phyloP scores from a whole-genome alignment of 1,140 invertebrate species.

The Trachymyrmex septentrionalis region DNA sequence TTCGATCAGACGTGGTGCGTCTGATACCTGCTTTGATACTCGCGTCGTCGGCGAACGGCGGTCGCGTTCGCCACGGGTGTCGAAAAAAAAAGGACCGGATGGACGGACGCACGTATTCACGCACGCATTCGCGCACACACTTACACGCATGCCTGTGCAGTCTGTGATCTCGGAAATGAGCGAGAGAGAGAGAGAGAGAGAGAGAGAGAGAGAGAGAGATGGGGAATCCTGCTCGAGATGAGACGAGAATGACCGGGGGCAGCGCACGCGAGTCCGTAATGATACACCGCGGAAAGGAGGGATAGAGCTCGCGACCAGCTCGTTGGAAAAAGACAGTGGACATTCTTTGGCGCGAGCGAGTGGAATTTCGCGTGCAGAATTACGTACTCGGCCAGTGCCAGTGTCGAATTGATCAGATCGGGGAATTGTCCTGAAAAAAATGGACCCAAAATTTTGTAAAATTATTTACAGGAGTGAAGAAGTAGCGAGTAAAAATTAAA shows the following conservation, averaged over 20 bases:
- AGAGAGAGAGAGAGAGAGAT: conserved; percentile 50
- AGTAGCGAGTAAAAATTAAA: not conserved
- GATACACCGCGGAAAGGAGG: conserved; percentile 82
- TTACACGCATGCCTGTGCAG: not conserved
- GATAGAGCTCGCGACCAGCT: conserved; percentile 62
- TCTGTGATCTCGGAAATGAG: conserved; percentile 43
- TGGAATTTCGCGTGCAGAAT: conserved; percentile 64
- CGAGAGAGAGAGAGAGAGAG: not conserved
- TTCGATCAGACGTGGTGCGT: conserved; percentile 50
- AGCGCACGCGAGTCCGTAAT: conserved; percentile 86
- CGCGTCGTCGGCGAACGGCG: conserved; percentile 58
- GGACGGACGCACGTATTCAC: conserved; percentile 29
- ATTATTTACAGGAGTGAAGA: not conserved
- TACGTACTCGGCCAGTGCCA: not conserved
- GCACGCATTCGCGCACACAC: conserved; percentile 7
- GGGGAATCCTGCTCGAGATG: conserved; percentile 74
- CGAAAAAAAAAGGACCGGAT: conserved; percentile 68
- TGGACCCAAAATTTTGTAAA: not conserved
- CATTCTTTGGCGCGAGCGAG: conserved; percentile 63
- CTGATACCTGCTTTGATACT: conserved; percentile 62
- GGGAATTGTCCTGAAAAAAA: not conserved
- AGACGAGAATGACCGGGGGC: conserved; percentile 85
- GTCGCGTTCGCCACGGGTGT: conserved; percentile 68
- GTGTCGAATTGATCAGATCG: conserved; percentile 15
- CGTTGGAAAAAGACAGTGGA: conserved; percentile 74